Percentiles rank a stretch among this genome's conserved stretches.
Conservation (phyloP, 2,888 invertebrate species). For the Drosophila falleni region DNA sequence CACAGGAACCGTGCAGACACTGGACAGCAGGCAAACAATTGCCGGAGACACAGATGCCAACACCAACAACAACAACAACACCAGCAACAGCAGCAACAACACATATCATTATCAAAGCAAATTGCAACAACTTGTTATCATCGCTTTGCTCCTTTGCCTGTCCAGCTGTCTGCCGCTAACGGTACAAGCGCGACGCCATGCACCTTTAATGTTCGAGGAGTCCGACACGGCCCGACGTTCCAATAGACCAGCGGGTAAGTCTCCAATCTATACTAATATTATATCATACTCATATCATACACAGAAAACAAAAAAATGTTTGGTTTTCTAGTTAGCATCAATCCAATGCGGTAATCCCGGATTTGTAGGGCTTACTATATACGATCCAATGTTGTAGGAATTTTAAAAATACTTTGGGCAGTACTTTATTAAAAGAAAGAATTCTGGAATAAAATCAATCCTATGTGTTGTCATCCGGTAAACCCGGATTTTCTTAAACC, state of each 20-base stretch:
- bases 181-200: constrained; percentile 86
- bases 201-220: constrained; percentile 89
- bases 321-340: too few species aligned
- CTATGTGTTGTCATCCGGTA: too few species aligned
- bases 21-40: constrained; percentile 39
- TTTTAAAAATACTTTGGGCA: too few species aligned
- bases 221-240: constrained; percentile 89
- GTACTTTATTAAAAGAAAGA: too few species aligned
- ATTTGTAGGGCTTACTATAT: too few species aligned
- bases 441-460: too few species aligned
- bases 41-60: constrained; percentile 13
- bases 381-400: too few species aligned
- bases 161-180: constrained; percentile 54
- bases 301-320: too few species aligned
- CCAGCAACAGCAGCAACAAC: constrained; percentile 8
- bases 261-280: background rate
- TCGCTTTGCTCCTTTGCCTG: constrained; percentile 68
- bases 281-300: background rate
- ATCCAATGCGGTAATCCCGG: too few species aligned
- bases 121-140: constrained; percentile 72
- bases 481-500: too few species aligned
- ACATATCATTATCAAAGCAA: constrained; percentile 44
- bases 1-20: constrained; percentile 63
- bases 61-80: background rate
- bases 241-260: constrained; percentile 90